These are phyloP conservation scores for Labeo rohita DNA, from an alignment of 2,113 vertebrate species.

Conservation along the genomic window DNA sequence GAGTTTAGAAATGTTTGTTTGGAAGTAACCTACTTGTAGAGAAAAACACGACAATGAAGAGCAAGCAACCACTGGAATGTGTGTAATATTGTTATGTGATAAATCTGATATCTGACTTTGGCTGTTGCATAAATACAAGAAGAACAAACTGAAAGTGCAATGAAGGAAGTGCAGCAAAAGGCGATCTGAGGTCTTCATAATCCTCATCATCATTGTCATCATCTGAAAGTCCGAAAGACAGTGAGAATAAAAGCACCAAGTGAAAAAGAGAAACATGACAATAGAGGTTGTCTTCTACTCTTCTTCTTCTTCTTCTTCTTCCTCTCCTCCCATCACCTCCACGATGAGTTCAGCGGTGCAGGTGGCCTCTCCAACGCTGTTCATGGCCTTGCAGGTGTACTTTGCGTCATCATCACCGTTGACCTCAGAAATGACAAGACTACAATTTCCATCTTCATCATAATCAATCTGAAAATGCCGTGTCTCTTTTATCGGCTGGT, in stretches of 20 bases:
- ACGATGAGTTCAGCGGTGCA: constrained; percentile 96
- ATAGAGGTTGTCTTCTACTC: constrained; percentile 46
- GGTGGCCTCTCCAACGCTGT: constrained; percentile 93
- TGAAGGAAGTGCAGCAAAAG: constrained; percentile 35
- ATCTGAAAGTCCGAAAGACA: constrained; percentile 45
- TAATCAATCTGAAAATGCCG: constrained; percentile 99
- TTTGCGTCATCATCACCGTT: constrained; percentile 94
- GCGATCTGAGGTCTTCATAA: constrained; percentile 39
- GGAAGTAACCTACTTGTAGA: constrained; percentile 15
- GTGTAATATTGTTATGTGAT: constrained; percentile 50
- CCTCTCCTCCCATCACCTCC: constrained; percentile 91
- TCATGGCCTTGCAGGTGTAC: constrained; percentile 97
- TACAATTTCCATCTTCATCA: constrained; percentile 97
- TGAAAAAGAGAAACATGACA: constrained; percentile 31
- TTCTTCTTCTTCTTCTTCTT: constrained; percentile 84
- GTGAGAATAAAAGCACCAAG: constrained; percentile 48
- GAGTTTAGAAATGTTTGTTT: constrained; percentile 53
- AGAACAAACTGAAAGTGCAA: constrained; percentile 48
- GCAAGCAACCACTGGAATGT: constrained; percentile 65
- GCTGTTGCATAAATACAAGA: constrained; percentile 32
- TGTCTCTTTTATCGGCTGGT: constrained; percentile 96
- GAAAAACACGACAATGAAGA: constrained; percentile 16
- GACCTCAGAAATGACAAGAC: constrained; percentile 94
- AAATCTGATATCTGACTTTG: constrained; percentile 41
- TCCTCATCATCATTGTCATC: constrained; percentile 31